Percentiles rank a stretch among this genome's conserved stretches.
These are phyloP conservation scores for Latheticus oryzae DNA, from an alignment of 2,888 invertebrate genomes.

Conservation along the genomic window DNA sequence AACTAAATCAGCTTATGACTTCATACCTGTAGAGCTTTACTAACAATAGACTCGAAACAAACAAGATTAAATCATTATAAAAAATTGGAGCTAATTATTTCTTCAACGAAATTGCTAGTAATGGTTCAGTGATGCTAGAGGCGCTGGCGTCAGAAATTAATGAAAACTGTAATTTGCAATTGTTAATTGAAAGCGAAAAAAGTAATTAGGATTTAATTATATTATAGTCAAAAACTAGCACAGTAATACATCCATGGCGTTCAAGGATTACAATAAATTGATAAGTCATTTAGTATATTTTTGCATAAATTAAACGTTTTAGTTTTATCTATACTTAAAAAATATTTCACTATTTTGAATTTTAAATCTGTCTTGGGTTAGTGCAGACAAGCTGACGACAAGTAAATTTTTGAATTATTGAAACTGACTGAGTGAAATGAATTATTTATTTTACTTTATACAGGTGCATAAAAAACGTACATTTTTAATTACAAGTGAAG, in stretches of 20 bases:
- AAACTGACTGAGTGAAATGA: too few relatives aligned
- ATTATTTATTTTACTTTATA: too few relatives aligned
- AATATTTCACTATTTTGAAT: background rate
- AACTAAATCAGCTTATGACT: constrained; percentile 46
- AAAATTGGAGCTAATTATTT: too few relatives aligned
- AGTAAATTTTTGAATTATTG: constrained; percentile 8
- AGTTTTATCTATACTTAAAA: background rate
- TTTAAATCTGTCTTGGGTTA: constrained; percentile 3
- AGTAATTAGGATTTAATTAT: background rate
- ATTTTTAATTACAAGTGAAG: too few relatives aligned
- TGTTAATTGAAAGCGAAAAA: background rate
- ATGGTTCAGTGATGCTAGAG: too few relatives aligned
- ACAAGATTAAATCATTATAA: too few relatives aligned
- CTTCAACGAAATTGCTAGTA: too few relatives aligned
- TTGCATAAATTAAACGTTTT: constrained; percentile 3
- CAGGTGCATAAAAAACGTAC: too few relatives aligned
- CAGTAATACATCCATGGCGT: constrained; percentile 2
- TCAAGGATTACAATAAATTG: constrained; percentile 1
- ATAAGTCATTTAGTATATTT: background rate
- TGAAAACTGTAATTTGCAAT: constrained; percentile 1
- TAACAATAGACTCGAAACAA: background rate
- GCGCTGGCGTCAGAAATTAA: constrained; percentile 1
- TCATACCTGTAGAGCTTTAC: constrained; percentile 32
- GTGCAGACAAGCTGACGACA: too few relatives aligned
- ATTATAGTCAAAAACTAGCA: constrained; percentile 6